phyloP scores from a whole-genome alignment of 2,113 vertebrate genomes.

The Otolemur garnettii region DNA sequence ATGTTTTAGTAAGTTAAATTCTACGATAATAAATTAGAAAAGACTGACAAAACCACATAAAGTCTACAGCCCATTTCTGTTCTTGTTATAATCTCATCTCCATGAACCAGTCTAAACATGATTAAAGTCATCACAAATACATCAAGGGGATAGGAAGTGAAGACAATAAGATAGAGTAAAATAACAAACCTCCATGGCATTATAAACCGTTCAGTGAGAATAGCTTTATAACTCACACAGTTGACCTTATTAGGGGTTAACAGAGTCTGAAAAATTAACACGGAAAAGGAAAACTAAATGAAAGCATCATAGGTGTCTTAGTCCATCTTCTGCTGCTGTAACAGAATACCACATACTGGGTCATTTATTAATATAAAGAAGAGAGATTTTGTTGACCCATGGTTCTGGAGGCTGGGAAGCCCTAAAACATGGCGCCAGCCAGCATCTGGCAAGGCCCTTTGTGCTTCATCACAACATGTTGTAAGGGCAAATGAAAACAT shows the following conservation, averaged over 20 bases:
- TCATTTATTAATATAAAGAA: not conserved
- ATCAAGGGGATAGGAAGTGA: not conserved
- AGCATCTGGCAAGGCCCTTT: not conserved
- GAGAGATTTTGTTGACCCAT: not conserved
- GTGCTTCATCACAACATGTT: not conserved
- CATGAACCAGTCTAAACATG: not conserved
- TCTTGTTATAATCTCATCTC: not conserved
- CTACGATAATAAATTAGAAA: not conserved
- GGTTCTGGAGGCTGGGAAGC: not conserved
- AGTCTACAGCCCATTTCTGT: not conserved
- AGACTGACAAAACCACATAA: not conserved
- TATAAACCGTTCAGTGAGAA: slow-evolving; percentile 5
- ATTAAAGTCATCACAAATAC: not conserved
- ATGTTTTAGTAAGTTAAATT: not conserved
- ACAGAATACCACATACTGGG: not conserved
- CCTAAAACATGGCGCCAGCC: not conserved
- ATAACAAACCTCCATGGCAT: not conserved
- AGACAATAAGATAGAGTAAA: slow-evolving; percentile 18
- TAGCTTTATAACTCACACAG: slow-evolving; percentile 23
- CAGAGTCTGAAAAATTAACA: not conserved
- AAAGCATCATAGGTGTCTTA: not conserved
- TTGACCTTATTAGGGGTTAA: not conserved
- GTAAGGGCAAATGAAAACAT: not conserved
- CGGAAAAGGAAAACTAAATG: not conserved
- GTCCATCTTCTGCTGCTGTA: not conserved